Evolutionary conservation across 2,113 vertebrate species (phyloP).

Genomic region (Passer montanus): DNA sequence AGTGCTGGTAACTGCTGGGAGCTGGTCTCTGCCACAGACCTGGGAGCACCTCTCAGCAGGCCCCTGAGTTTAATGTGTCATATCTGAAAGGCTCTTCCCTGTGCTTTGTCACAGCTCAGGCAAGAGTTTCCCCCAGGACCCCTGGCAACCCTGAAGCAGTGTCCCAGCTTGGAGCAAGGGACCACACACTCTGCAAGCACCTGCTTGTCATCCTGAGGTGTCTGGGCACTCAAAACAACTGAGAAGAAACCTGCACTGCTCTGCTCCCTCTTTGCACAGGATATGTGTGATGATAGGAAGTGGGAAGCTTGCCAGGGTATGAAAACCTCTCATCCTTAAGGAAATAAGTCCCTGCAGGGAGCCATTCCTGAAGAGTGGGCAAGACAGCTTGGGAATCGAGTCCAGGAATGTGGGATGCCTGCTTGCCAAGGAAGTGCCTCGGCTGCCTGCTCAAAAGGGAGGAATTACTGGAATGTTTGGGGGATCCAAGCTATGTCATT

Average conservation of each 20-base stretch:
- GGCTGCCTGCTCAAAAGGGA: slow-evolving; percentile 41
- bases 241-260: background rate
- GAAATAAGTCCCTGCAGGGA: slow-evolving; percentile 56
- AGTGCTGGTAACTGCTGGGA: background rate
- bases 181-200: background rate
- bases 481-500: slow-evolving; percentile 38
- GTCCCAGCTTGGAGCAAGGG: background rate
- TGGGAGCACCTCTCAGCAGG: background rate
- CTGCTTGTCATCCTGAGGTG: slow-evolving; percentile 3
- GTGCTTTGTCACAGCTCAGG: background rate
- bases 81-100: background rate
- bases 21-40: background rate
- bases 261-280: background rate
- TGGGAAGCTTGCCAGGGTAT: slow-evolving; percentile 58
- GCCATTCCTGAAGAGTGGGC: slow-evolving; percentile 62
- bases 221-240: background rate
- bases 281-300: slow-evolving; percentile 34
- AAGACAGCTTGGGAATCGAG: slow-evolving; percentile 49
- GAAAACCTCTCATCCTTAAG: slow-evolving; percentile 58
- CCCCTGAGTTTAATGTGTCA: background rate
- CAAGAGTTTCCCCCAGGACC: background rate
- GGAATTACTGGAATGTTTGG: slow-evolving; percentile 62
- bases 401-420: slow-evolving; percentile 42
- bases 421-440: slow-evolving; percentile 22
- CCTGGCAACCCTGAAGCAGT: background rate